A percentile compares a stretch with the other conserved stretches of the same genome.
Evolutionary conservation across 2,888 invertebrate species (phyloP).

Genomic region (Drosophila yooni): DNA sequence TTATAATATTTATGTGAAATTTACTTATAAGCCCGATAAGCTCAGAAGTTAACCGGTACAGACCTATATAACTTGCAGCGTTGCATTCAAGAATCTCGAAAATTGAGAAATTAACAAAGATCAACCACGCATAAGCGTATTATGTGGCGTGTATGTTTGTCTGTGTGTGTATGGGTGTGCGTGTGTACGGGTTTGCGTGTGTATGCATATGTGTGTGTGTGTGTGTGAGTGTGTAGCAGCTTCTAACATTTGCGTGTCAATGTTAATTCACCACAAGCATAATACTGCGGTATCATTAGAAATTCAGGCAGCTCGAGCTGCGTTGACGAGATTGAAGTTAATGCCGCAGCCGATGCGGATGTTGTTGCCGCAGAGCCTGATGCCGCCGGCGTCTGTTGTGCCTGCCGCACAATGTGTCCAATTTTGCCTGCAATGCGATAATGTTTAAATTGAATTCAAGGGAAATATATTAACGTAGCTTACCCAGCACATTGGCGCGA

Average conservation of each 20-base stretch:
- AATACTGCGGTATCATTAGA: conserved; percentile 85
- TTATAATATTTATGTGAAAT: neutral
- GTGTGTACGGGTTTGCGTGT: neutral
- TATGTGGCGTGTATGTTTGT: conserved; percentile 20
- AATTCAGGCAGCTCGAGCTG: conserved; percentile 79
- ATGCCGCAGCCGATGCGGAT: conserved; percentile 50
- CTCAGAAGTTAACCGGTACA: conserved; percentile 6
- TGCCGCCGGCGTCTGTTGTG: conserved; percentile 67
- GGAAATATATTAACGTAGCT: neutral
- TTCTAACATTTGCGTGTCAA: conserved; percentile 81
- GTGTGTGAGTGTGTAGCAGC: conserved; percentile 13
- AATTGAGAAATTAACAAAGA: conserved; percentile 16
- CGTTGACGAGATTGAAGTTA: conserved; percentile 49
- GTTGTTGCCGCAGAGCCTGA: conserved; percentile 25
- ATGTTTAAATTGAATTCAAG: neutral
- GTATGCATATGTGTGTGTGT: conserved; percentile 13
- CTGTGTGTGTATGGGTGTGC: conserved; percentile 3
- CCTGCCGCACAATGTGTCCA: conserved; percentile 83
- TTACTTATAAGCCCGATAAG: neutral
- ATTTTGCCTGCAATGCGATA: conserved; percentile 79
- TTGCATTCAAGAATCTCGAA: conserved; percentile 19
- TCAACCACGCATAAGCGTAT: conserved; percentile 44
- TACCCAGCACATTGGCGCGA: conserved; percentile 84
- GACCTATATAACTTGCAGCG: conserved; percentile 3
- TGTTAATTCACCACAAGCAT: conserved; percentile 83